Conservation (phyloP, 2,113 vertebrate species). For the Aptenodytes patagonicus region DNA sequence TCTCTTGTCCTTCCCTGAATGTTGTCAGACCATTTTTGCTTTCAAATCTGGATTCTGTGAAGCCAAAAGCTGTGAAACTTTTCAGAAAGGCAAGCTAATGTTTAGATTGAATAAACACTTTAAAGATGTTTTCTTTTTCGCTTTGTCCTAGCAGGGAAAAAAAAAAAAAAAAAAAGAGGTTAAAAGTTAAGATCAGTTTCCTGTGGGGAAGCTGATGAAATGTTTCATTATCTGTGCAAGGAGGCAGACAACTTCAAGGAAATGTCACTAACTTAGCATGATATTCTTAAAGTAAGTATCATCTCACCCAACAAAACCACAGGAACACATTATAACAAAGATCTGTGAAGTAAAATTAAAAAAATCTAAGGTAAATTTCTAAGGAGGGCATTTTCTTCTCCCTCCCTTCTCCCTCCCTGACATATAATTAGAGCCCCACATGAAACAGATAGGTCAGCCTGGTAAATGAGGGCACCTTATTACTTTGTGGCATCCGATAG, state of each 20-base stretch:
- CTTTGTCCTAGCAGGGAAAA: neutral
- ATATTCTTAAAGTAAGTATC: constrained; percentile 33
- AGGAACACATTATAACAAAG: constrained; percentile 33
- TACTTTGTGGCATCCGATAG: neutral
- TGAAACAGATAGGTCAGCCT: neutral
- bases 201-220: constrained; percentile 64
- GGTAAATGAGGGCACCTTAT: neutral
- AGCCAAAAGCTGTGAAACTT: neutral
- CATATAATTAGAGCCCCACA: neutral
- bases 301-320: neutral
- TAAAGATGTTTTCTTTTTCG: constrained; percentile 13
- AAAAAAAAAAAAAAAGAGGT: neutral
- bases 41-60: neutral
- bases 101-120: neutral
- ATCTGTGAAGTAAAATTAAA: constrained; percentile 16
- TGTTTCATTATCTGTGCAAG: constrained; percentile 58
- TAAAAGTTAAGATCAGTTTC: constrained; percentile 62
- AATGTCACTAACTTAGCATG: constrained; percentile 59
- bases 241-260: constrained; percentile 38
- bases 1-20: neutral
- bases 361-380: constrained; percentile 35
- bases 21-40: neutral
- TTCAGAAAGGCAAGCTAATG: neutral
- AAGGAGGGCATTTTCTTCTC: constrained; percentile 6
- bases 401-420: neutral